phyloP scores from a whole-genome alignment of 2,888 invertebrate genomes.

The Eudemis profundana region DNA sequence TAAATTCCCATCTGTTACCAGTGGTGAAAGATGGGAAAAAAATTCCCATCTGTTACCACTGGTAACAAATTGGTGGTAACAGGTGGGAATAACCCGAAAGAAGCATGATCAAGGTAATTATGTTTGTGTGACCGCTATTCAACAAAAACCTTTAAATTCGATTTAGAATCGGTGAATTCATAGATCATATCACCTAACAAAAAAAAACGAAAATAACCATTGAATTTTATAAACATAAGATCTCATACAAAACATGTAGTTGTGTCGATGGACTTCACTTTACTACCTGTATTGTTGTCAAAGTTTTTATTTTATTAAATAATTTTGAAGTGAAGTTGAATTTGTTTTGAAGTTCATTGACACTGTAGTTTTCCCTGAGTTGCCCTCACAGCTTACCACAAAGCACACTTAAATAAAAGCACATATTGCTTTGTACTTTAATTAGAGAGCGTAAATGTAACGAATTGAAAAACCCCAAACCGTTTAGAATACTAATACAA shows the following conservation, averaged over 20 bases:
- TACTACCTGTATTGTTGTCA: background rate
- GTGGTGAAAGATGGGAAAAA: too few species aligned
- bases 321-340: background rate
- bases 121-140: too few species aligned
- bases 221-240: background rate
- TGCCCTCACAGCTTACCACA: conserved; percentile 62
- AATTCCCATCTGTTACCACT: too few species aligned
- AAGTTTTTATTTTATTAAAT: background rate
- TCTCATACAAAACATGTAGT: conserved; percentile 1
- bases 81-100: too few species aligned
- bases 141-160: background rate
- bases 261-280: conserved; percentile 17
- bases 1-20: too few species aligned
- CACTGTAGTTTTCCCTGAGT: conserved; percentile 36
- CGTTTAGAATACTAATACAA: conserved; percentile 29
- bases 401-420: conserved; percentile 54
- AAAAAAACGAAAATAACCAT: background rate
- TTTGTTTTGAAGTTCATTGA: conserved; percentile 11
- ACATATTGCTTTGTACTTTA: conserved; percentile 37
- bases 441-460: conserved; percentile 20
- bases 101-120: too few species aligned
- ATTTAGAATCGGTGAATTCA: background rate
- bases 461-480: background rate
- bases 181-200: too few species aligned
- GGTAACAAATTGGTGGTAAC: too few species aligned